Conservation (phyloP, 2,797 vertebrate genomes). For the Argya squamiceps region DNA sequence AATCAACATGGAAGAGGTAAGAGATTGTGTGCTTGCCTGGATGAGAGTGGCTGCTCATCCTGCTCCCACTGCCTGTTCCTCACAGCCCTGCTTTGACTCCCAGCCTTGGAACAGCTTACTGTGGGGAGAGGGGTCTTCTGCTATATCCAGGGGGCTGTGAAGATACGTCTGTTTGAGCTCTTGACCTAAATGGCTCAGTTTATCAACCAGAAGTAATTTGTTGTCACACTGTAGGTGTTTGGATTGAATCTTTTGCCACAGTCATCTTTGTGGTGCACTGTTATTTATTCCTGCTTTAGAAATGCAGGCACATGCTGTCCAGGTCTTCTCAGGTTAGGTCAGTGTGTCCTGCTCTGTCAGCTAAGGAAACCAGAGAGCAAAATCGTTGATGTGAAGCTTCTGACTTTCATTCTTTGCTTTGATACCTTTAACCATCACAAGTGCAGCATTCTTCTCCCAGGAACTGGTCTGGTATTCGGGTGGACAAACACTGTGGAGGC, state of each 20-base stretch:
- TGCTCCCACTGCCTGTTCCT: not conserved
- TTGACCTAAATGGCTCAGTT: not conserved
- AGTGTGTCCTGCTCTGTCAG: not conserved
- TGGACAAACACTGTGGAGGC: not conserved
- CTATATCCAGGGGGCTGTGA: not conserved
- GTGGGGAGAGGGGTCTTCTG: not conserved
- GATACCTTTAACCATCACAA: not conserved
- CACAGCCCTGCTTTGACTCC: not conserved
- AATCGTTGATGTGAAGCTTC: not conserved
- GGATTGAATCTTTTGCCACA: not conserved
- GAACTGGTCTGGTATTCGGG: not conserved
- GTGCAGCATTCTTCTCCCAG: not conserved
- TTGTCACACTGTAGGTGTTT: not conserved
- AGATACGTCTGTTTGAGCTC: not conserved
- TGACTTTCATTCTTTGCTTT: not conserved
- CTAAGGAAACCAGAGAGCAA: not conserved
- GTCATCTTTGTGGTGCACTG: not conserved
- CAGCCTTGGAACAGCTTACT: not conserved
- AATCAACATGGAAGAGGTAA: conserved; percentile 98
- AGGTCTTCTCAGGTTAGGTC: not conserved
- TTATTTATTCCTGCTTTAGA: not conserved
- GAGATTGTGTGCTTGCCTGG: not conserved
- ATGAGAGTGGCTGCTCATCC: not conserved
- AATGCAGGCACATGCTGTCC: not conserved
- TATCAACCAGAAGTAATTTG: not conserved